A percentile compares a stretch with the other conserved stretches of the same genome.
Conservation (phyloP, 2,113 vertebrate genomes). For the Lasiurus borealis region DNA sequence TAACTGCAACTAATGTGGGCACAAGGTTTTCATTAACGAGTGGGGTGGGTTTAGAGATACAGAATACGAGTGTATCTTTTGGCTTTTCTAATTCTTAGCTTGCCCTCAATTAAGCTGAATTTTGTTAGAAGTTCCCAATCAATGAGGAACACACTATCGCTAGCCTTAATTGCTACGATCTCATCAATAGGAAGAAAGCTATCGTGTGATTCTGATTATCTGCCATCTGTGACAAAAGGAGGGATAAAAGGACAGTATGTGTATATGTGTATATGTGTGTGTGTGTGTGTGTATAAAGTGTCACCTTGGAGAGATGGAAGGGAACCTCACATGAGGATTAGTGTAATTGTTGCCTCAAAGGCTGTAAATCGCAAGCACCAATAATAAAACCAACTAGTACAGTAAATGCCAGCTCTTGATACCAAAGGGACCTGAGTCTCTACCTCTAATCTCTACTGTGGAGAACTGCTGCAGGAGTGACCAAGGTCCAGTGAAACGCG, state of each 20-base stretch:
- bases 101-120: constrained; percentile 48
- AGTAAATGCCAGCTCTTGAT: constrained; percentile 43
- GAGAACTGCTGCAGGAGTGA: constrained; percentile 11
- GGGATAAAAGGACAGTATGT: neutral
- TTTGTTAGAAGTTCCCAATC: neutral
- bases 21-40: neutral
- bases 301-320: constrained; percentile 10
- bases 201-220: constrained; percentile 27
- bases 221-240: constrained; percentile 31
- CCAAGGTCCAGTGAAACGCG: constrained; percentile 34
- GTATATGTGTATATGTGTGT: too few relatives aligned
- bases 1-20: constrained; percentile 43
- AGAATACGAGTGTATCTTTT: neutral
- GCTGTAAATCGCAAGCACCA: constrained; percentile 33
- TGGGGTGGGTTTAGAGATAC: neutral
- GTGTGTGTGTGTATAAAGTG: neutral
- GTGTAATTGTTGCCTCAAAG: constrained; percentile 16
- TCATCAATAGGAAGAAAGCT: constrained; percentile 51
- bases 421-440: constrained; percentile 27
- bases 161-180: neutral
- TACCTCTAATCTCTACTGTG: constrained; percentile 9
- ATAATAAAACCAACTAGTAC: constrained; percentile 41
- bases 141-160: constrained; percentile 14
- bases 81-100: constrained; percentile 37
- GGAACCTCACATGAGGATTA: constrained; percentile 44